These are phyloP conservation scores for Axea sp. DNA, from an alignment of 2,888 invertebrate species.

Conservation along the genomic window DNA sequence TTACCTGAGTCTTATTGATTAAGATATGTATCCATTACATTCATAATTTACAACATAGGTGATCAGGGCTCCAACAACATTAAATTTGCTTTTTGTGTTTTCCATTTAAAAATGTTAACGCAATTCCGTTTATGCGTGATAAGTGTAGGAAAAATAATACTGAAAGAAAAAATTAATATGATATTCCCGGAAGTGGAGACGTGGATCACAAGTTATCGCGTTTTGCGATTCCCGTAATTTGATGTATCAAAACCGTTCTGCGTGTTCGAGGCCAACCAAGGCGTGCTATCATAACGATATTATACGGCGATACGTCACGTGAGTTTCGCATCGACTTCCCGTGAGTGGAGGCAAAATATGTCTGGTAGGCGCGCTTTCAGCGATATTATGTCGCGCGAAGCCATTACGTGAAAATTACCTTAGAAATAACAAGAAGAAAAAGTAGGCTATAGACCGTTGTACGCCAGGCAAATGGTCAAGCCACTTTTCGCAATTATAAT, in stretches of 20 bases:
- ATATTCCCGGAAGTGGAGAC: constrained; percentile 51
- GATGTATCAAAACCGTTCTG: constrained; percentile 60
- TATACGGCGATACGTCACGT: constrained; percentile 67
- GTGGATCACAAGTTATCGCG: constrained; percentile 60
- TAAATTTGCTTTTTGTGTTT: constrained; percentile 25
- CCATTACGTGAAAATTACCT: constrained; percentile 63
- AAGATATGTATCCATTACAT: constrained; percentile 16
- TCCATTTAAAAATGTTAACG: constrained; percentile 22
- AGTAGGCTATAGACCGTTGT: constrained; percentile 37
- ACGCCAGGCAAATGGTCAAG: constrained; percentile 29
- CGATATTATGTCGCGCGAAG: constrained; percentile 62
- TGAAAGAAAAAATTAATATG: constrained; percentile 43
- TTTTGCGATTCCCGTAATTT: constrained; percentile 59
- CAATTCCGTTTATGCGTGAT: constrained; percentile 41
- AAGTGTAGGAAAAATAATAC: constrained; percentile 28
- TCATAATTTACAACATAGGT: constrained; percentile 8
- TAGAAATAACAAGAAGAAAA: constrained; percentile 50
- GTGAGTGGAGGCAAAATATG: constrained; percentile 59
- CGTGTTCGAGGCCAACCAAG: constrained; percentile 55
- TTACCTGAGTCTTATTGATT: too few relatives aligned
- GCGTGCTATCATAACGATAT: constrained; percentile 61
- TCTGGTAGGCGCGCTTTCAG: constrained; percentile 61
- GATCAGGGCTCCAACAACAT: constrained; percentile 10
- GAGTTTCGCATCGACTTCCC: constrained; percentile 65
- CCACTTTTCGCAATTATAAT: constrained; percentile 48